A percentile compares a stretch with the other conserved stretches of the same genome.
Conservation (phyloP, 2,113 vertebrate genomes). For the Bubo scandiacus region DNA sequence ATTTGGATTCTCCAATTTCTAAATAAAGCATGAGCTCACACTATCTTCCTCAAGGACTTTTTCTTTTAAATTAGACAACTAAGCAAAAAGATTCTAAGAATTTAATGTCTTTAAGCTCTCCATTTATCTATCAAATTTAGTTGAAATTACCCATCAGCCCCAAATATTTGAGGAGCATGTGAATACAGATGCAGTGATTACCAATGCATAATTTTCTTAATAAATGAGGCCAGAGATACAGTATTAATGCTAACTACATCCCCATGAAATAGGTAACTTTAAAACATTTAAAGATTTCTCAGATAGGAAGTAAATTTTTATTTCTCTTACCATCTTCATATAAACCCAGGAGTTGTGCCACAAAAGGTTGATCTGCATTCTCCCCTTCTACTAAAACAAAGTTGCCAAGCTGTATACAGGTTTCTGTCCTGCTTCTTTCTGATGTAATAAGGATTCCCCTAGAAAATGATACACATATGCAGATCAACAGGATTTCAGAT, state of each 20-base stretch:
- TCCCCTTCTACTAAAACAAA: constrained; percentile 86
- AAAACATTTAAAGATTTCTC: not conserved
- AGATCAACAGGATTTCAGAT: not conserved
- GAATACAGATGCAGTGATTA: not conserved
- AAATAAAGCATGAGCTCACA: not conserved
- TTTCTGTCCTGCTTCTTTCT: constrained; percentile 57
- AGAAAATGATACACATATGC: not conserved
- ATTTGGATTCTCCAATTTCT: not conserved
- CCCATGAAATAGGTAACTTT: not conserved
- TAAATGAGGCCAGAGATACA: not conserved
- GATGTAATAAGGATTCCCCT: constrained; percentile 81
- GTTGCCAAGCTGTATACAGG: constrained; percentile 75
- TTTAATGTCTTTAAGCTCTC: not conserved
- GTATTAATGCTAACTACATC: not conserved
- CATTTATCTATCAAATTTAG: not conserved
- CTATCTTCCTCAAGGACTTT: not conserved
- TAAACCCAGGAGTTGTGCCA: constrained; percentile 84
- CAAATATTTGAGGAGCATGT: not conserved
- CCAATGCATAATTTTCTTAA: not conserved
- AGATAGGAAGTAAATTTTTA: not conserved
- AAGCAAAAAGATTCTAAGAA: not conserved
- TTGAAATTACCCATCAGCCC: not conserved
- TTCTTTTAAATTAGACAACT: not conserved
- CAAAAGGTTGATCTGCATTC: constrained; percentile 81
- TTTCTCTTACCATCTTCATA: constrained; percentile 84